A percentile compares a stretch with the other conserved stretches of the same genome.
These are phyloP conservation scores for Macrophya alboannulata DNA, from an alignment of 2,888 invertebrate genomes.

Conservation along the genomic window DNA sequence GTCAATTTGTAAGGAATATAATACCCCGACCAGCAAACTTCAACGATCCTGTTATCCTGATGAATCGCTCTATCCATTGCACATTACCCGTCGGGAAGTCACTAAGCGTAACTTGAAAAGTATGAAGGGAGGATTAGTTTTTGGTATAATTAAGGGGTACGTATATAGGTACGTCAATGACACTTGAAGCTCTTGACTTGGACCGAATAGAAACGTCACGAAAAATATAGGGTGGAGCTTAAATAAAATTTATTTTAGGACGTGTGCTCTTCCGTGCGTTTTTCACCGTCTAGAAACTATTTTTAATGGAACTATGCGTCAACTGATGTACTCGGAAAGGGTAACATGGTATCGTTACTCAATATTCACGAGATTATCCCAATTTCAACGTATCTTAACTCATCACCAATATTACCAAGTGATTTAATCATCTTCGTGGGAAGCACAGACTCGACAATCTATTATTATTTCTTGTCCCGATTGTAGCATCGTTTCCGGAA, in stretches of 20 bases:
- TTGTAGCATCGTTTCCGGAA: not conserved
- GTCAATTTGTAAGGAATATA: not conserved
- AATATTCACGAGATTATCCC: not conserved
- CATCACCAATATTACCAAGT: not conserved
- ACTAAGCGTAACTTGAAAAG: conserved; percentile 9
- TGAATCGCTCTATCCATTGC: conserved; percentile 35
- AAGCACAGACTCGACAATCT: conserved; percentile 5
- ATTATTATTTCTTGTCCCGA: not conserved
- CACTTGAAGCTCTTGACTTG: conserved; percentile 1
- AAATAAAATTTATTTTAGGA: conserved; percentile 40
- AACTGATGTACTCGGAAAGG: conserved; percentile 17
- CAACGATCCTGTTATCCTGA: not conserved
- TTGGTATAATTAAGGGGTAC: conserved; percentile 29
- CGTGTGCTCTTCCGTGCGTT: conserved; percentile 14
- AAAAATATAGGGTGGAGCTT: conserved; percentile 20
- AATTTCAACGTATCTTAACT: not conserved
- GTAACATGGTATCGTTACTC: not conserved
- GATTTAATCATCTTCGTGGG: conserved; percentile 9
- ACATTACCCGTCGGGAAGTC: conserved; percentile 23
- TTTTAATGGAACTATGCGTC: conserved; percentile 28
- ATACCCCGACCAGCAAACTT: not conserved
- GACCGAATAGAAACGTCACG: conserved; percentile 22
- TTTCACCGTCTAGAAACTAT: conserved; percentile 30
- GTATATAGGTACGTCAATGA: not conserved
- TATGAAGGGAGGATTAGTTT: conserved; percentile 26